Conservation (phyloP, 2,888 invertebrate species). For the Trissoscelio sp. region DNA sequence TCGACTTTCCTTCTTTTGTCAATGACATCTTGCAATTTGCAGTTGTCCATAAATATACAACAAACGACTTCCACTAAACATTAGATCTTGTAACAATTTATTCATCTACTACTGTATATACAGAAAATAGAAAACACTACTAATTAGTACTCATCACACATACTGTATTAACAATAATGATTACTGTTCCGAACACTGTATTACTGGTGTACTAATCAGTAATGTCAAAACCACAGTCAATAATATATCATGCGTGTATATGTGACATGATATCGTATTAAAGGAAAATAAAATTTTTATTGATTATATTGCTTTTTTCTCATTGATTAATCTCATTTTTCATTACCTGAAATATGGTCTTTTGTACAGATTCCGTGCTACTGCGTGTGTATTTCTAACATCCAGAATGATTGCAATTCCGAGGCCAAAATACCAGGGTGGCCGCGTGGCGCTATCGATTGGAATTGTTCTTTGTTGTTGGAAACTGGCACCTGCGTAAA, state of each 20-base stretch:
- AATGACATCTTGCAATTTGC: background rate
- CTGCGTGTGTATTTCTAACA: background rate
- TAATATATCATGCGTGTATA: too few relatives aligned
- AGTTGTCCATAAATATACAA: background rate
- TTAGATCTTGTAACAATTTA: too few relatives aligned
- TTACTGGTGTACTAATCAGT: too few relatives aligned
- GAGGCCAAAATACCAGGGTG: slow-evolving; percentile 50
- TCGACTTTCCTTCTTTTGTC: background rate
- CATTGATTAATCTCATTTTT: too few relatives aligned
- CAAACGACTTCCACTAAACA: too few relatives aligned
- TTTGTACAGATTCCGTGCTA: background rate
- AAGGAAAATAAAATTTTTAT: background rate
- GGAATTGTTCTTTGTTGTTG: slow-evolving; percentile 72
- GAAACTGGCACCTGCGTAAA: slow-evolving; percentile 70
- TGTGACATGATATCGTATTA: too few relatives aligned
- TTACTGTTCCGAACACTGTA: too few relatives aligned
- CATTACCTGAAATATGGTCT: background rate
- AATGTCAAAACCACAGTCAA: too few relatives aligned
- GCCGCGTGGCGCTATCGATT: slow-evolving; percentile 71
- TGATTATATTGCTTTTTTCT: too few relatives aligned
- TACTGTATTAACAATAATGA: too few relatives aligned
- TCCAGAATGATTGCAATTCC: slow-evolving; percentile 7
- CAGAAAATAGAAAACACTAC: too few relatives aligned
- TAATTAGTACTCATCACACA: too few relatives aligned
- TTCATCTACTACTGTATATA: background rate